Percentiles rank a stretch among this genome's conserved stretches.
Evolutionary conservation across 2,113 vertebrate species (phyloP).

Genomic region (Camelus dromedarius): DNA sequence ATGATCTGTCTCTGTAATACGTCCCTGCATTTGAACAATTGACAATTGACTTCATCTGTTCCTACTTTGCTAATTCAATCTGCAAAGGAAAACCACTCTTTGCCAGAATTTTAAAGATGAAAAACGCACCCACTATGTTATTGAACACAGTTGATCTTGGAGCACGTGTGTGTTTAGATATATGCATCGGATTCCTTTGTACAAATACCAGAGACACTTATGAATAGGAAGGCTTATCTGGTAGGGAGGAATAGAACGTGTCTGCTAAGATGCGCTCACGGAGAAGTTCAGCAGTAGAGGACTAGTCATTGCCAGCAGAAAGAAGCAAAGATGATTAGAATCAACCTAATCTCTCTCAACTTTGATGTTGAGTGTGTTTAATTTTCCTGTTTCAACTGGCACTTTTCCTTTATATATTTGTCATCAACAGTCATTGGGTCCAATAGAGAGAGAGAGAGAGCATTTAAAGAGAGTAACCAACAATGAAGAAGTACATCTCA

Average conservation of each 20-base stretch:
- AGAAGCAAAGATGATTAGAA: not conserved
- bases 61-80: constrained; percentile 83
- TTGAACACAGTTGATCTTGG: constrained; percentile 79
- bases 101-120: constrained; percentile 85
- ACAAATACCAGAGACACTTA: not conserved
- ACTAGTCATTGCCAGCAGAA: not conserved
- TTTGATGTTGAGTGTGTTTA: not conserved
- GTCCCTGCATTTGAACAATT: constrained; percentile 67
- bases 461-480: not conserved
- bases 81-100: constrained; percentile 79
- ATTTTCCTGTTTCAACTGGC: not conserved
- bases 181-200: not conserved
- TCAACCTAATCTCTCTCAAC: not conserved
- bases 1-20: constrained; percentile 82
- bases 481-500: not conserved
- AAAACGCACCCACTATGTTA: constrained; percentile 78
- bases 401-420: not conserved
- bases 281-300: not conserved
- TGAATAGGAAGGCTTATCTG: not conserved
- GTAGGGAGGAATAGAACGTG: not conserved
- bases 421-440: not conserved
- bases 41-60: constrained; percentile 82
- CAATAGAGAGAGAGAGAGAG: not conserved
- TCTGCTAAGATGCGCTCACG: not conserved
- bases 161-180: constrained; percentile 13